phyloP scores from a whole-genome alignment of 2,113 vertebrate genomes.

The Myrmecobius fasciatus region DNA sequence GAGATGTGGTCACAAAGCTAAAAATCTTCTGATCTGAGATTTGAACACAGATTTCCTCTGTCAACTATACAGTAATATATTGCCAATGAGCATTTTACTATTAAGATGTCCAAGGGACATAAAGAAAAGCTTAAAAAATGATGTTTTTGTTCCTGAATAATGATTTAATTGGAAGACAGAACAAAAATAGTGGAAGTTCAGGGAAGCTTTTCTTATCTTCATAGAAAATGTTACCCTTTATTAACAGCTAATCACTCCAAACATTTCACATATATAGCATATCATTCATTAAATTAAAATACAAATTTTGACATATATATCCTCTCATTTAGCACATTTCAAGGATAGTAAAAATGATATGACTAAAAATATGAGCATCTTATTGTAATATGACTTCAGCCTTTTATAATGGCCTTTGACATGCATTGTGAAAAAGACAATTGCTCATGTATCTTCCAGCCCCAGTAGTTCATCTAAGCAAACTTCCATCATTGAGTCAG shows the following conservation, averaged over 20 bases:
- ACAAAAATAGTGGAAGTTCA: neutral
- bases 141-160: neutral
- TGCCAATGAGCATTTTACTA: neutral
- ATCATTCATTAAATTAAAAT: neutral
- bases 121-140: neutral
- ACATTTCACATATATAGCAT: neutral
- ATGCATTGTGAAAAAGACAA: neutral
- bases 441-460: constrained; percentile 9
- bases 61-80: neutral
- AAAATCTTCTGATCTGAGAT: neutral
- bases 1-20: neutral
- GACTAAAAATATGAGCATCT: neutral
- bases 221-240: neutral
- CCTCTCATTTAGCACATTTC: neutral
- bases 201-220: constrained; percentile 25
- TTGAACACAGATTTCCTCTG: neutral
- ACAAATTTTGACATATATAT: constrained; percentile 32
- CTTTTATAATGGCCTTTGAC: constrained; percentile 21
- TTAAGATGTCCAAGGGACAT: neutral
- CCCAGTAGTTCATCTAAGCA: neutral
- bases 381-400: constrained; percentile 1
- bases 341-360: neutral
- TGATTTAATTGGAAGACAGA: neutral
- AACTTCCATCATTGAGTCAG: neutral
- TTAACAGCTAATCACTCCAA: neutral